Percentiles rank a stretch among this genome's conserved stretches.
phyloP scores from a whole-genome alignment of 2,888 invertebrate genomes.

The Thymelicus acteon region DNA sequence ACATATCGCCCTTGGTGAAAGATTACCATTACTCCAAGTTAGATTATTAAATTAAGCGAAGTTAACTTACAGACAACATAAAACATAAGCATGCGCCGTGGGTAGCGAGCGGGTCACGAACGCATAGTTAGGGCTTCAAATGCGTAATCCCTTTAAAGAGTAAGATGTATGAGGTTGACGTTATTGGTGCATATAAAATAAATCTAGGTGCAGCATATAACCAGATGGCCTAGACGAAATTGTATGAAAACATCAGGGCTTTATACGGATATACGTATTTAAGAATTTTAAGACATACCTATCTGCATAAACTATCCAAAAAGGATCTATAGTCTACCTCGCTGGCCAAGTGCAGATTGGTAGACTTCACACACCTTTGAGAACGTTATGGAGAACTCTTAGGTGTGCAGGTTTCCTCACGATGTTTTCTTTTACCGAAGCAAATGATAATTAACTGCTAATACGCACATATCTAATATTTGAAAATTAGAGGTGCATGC shows the following conservation, averaged over 20 bases:
- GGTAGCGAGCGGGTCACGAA: constrained; percentile 80
- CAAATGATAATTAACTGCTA: no score
- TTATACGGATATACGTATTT: neutral
- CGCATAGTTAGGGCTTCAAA: constrained; percentile 76
- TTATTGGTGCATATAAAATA: constrained; percentile 2
- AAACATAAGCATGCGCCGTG: constrained; percentile 76
- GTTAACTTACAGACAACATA: constrained; percentile 73
- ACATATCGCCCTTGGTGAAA: constrained; percentile 78
- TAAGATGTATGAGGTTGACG: constrained; percentile 51
- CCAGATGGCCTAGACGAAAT: neutral
- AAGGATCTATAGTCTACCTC: no score
- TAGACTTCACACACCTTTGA: no score
- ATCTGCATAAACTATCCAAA: no score
- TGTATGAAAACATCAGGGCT: no score
- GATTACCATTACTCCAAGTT: constrained; percentile 78
- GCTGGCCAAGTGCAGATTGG: no score
- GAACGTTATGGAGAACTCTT: no score
- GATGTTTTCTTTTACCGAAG: no score
- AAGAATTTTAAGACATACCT: no score
- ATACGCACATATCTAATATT: no score
- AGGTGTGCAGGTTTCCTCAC: no score
- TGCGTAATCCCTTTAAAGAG: constrained; percentile 79
- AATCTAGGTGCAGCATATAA: neutral
- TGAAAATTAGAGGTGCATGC: no score
- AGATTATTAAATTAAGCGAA: constrained; percentile 83